Base-by-base conservation (phyloP, 2,113 vertebrate genomes). In the Epinephelus cyanopodus region DNA sequence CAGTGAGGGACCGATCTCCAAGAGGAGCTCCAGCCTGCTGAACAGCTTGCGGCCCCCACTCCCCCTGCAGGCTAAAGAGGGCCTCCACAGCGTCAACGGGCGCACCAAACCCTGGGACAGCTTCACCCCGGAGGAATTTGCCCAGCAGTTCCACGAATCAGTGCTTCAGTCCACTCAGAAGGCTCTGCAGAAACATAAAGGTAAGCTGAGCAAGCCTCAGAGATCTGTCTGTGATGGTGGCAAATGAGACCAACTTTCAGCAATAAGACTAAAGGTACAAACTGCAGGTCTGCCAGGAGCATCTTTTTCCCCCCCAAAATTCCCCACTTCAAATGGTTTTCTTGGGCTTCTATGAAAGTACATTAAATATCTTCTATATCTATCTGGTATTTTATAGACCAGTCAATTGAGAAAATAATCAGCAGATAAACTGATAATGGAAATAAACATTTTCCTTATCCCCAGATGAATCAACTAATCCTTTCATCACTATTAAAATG, bases 141-240 rank as follows among this genome's bases (percentile, higher is more conserved):
- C 98, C n/a, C 98, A 99, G 77, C 98, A 99, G 94, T 99, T 99
- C 93, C 98, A 99, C 0, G 98, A 99, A 88, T 99, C 98, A 0
- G 98, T 99, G 87, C 95, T 99, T 85, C 98, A 99, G 96, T 99
- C 98, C 84, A 99, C 98, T 0, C 98, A 99, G 95, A 99, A 98
- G 88, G 97, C 98, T 1, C 88, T 99, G 92, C 98, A 99, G 95
- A 99, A 98, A 93, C 97, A 99, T 90, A 99, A 99, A 98, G 98
- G 98, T 99, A 90, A 74, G 0, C 2, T 0, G 5, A 25, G 33
- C 23, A 23, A 27, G 19, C 7, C 6, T 6, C 6, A 17, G 23
- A 27, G 13, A 27, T 56, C 14, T 39, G 14, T 81, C 33, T 21
- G 33, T 3, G 39, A 66, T 66, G n/a, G 48, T 48, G 17, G 50